Conservation (phyloP, 1,140 invertebrate genomes). For the Neelides sp. region DNA sequence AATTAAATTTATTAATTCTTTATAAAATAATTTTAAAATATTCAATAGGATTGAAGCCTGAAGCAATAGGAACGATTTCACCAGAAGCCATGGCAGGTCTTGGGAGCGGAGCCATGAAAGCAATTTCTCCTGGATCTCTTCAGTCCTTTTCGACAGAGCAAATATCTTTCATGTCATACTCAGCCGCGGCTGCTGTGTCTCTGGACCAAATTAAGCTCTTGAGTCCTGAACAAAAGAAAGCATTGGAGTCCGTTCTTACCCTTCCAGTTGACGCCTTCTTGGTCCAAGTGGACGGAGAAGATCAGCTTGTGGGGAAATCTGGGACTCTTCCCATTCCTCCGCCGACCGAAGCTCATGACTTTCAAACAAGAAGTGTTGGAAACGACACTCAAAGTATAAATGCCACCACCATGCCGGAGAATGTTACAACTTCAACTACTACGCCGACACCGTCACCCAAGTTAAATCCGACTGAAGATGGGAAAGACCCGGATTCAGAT, state of each 20-base stretch:
- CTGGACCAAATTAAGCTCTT: slow-evolving; percentile 8
- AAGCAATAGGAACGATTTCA: slow-evolving; percentile 14
- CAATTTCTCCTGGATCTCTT: not conserved
- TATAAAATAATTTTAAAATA: not conserved
- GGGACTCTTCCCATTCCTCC: no score
- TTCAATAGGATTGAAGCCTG: slow-evolving; percentile 20
- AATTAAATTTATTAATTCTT: not conserved
- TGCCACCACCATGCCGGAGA: no score
- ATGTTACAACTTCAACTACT: no score
- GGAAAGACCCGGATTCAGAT: no score
- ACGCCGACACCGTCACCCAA: no score
- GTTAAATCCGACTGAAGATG: no score
- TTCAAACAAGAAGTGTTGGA: not conserved
- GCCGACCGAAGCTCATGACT: no score
- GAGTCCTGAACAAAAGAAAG: not conserved
- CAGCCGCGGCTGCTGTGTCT: slow-evolving; percentile 12
- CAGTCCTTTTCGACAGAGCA: slow-evolving; percentile 14
- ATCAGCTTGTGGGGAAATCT: no score
- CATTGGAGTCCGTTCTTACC: slow-evolving; percentile 6
- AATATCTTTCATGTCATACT: slow-evolving; percentile 11
- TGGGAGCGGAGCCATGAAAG: slow-evolving; percentile 9
- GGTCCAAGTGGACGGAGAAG: no score
- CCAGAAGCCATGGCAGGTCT: slow-evolving; percentile 20
- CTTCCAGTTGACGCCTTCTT: slow-evolving; percentile 8
- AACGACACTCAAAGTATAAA: not conserved